Percentiles rank a stretch among this genome's conserved stretches.
Conservation (phyloP, 2,113 vertebrate species). For the Pontoporia blainvillei region DNA sequence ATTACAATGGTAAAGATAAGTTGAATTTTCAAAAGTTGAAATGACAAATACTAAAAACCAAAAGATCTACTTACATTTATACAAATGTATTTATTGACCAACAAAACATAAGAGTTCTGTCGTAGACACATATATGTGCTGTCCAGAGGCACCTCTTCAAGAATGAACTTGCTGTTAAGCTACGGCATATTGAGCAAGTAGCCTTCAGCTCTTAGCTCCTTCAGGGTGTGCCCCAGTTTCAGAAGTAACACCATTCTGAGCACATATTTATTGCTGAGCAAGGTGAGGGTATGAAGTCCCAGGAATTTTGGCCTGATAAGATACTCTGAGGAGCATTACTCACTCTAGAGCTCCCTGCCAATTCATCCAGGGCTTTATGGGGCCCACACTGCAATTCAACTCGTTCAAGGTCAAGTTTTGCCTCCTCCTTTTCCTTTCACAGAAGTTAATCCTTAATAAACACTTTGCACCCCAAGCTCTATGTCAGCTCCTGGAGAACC, state of each 20-base stretch:
- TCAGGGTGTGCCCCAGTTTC: not conserved
- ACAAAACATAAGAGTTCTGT: not conserved
- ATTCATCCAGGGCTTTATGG: rapidly evolving
- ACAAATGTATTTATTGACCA: not conserved
- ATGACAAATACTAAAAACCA: not conserved
- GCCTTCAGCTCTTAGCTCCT: not conserved
- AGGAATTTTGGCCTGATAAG: not conserved
- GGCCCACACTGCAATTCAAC: not conserved
- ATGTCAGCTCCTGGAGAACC: not conserved
- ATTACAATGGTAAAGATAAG: not conserved
- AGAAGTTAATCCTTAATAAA: not conserved
- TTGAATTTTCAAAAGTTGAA: not conserved
- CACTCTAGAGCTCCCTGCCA: not conserved
- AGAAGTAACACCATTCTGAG: not conserved
- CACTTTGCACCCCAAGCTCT: not conserved
- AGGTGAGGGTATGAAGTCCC: not conserved
- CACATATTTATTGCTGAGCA: not conserved
- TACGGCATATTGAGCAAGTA: not conserved
- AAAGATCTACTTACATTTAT: not conserved
- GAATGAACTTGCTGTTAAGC: not conserved
- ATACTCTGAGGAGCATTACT: not conserved
- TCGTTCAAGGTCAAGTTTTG: not conserved
- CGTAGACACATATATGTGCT: not conserved
- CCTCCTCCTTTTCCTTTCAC: not conserved
- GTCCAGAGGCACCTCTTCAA: not conserved